Percentiles rank a stretch among this genome's conserved stretches.
phyloP scores from a whole-genome alignment of 2,797 vertebrate species.

The Acanthis flammea region DNA sequence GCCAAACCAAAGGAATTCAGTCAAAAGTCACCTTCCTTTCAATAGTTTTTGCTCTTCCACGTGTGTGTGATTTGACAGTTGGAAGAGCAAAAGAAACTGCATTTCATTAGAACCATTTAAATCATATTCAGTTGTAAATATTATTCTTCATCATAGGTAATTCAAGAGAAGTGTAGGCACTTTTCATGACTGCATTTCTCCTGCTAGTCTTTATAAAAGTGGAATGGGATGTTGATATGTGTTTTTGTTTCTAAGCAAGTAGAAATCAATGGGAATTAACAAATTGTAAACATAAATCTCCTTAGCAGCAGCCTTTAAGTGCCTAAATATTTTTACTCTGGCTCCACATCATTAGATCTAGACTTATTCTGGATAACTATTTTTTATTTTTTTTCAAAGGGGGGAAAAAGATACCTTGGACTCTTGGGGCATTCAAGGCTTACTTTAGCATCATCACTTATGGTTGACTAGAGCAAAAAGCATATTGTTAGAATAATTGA shows the following conservation, averaged over 20 bases:
- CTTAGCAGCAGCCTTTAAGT: not conserved
- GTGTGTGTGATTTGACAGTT: not conserved
- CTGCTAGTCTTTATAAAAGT: not conserved
- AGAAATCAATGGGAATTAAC: not conserved
- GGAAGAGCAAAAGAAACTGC: not conserved
- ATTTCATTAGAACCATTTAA: not conserved
- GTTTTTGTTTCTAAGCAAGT: not conserved
- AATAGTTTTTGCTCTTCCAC: rapidly evolving
- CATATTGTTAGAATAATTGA: not conserved
- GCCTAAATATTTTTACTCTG: not conserved
- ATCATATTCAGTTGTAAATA: not conserved
- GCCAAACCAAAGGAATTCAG: not conserved
- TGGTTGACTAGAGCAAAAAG: not conserved
- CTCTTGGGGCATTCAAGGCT: not conserved
- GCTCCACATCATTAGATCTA: not conserved
- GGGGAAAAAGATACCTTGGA: not conserved
- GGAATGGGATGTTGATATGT: rapidly evolving
- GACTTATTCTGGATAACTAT: not conserved
- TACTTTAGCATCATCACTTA: not conserved
- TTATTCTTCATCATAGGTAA: not conserved
- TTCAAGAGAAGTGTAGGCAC: not conserved
- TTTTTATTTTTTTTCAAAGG: not conserved
- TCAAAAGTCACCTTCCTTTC: not conserved
- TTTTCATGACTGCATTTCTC: not conserved
- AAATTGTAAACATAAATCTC: not conserved